Evolutionary conservation across 2,888 invertebrate species (phyloP).

Genomic region (Caenorhabditis sp.): DNA sequence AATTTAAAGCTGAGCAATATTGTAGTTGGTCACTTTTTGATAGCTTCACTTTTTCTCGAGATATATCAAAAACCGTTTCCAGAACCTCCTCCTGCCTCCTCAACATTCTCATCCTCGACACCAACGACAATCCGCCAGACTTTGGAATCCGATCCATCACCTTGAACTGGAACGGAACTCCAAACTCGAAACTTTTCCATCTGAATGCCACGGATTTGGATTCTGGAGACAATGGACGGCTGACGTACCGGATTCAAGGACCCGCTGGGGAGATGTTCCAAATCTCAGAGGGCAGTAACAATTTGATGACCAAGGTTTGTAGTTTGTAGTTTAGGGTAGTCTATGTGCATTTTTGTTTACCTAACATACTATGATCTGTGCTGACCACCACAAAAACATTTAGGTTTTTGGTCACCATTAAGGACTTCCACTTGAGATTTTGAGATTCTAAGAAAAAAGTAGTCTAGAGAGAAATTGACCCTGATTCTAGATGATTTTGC

Average conservation of each 20-base stretch:
- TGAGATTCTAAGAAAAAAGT: not conserved
- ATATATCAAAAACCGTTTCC: slow-evolving; percentile 84
- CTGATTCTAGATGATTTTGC: slow-evolving; percentile 31
- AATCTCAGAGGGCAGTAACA: slow-evolving; percentile 84
- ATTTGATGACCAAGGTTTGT: slow-evolving; percentile 45
- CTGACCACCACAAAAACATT: not conserved
- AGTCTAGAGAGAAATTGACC: slow-evolving; percentile 9
- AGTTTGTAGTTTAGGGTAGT: slow-evolving; percentile 15
- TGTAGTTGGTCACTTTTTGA: not conserved
- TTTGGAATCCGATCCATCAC: slow-evolving; percentile 87
- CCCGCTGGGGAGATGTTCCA: slow-evolving; percentile 87
- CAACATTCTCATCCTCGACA: slow-evolving; percentile 90
- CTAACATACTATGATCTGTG: not conserved
- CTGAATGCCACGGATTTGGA: slow-evolving; percentile 92
- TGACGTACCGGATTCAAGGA: slow-evolving; percentile 89
- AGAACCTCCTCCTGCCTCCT: slow-evolving; percentile 89
- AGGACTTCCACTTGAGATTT: slow-evolving; percentile 4
- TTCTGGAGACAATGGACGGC: slow-evolving; percentile 90
- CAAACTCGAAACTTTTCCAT: slow-evolving; percentile 77
- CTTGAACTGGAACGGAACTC: slow-evolving; percentile 69
- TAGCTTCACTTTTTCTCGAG: not conserved
- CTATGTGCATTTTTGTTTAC: not conserved
- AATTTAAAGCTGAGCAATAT: not conserved
- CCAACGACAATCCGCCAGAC: slow-evolving; percentile 92
- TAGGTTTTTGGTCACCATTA: not conserved